phyloP scores from a whole-genome alignment of 2,113 vertebrate genomes.

The Geococcyx californianus region DNA sequence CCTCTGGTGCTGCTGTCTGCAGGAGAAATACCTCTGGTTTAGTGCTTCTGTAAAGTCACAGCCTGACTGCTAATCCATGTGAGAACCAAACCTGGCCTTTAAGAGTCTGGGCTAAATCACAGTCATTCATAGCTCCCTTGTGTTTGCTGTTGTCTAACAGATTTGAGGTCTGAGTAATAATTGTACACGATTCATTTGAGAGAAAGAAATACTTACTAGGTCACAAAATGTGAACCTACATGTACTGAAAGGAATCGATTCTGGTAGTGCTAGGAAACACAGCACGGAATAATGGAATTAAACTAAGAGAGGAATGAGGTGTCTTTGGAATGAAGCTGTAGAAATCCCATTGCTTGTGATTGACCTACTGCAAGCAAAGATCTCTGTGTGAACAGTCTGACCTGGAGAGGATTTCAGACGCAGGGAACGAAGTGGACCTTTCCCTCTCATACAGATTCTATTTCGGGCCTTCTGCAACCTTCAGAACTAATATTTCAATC shows the following conservation, averaged over 20 bases:
- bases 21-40: neutral
- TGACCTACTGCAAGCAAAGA: fast-evolving
- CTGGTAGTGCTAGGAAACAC: neutral
- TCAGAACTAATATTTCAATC: fast-evolving
- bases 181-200: neutral
- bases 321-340: neutral
- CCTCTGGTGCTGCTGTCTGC: neutral
- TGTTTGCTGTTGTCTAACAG: neutral
- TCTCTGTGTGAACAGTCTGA: fast-evolving
- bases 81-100: neutral
- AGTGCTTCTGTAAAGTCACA: neutral
- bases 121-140: neutral
- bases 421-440: neutral
- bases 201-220: neutral
- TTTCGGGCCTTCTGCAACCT: fast-evolving
- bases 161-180: neutral
- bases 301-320: neutral
- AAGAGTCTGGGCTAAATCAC: fast-evolving
- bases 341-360: neutral
- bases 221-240: neutral
- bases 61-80: fast-evolving
- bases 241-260: neutral
- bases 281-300: neutral
- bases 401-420: fast-evolving
- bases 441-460: fast-evolving